phyloP scores from a whole-genome alignment of 1,140 invertebrate genomes.

The Bombus terrestris region DNA sequence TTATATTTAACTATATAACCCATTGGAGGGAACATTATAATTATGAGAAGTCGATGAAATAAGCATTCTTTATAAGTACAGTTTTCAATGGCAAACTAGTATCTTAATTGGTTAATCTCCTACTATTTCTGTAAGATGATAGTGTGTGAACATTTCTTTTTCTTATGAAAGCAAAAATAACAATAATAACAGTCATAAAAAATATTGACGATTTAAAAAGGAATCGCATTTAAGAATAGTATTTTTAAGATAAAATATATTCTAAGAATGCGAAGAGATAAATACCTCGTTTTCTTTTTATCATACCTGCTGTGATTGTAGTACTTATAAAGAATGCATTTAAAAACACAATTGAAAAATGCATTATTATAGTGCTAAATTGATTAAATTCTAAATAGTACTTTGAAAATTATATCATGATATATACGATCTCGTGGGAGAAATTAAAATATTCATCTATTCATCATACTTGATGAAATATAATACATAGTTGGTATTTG shows the following conservation, averaged over 20 bases:
- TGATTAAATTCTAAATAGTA: constrained; percentile 79
- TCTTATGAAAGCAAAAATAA: constrained; percentile 17
- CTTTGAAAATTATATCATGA: constrained; percentile 73
- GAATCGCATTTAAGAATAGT: constrained; percentile 12
- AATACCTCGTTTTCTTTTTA: constrained; percentile 3
- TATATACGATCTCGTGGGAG: constrained; percentile 60
- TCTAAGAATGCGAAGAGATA: constrained; percentile 9
- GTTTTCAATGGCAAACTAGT: constrained; percentile 16
- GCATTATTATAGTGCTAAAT: constrained; percentile 77
- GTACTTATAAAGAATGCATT: constrained; percentile 72
- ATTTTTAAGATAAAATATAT: constrained; percentile 38
- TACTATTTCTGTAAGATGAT: constrained; percentile 35
- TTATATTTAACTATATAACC: constrained; percentile 31
- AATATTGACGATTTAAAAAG: constrained; percentile 21
- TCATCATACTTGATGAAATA: constrained; percentile 47
- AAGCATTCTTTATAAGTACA: constrained; percentile 68
- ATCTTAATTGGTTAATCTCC: constrained; percentile 34
- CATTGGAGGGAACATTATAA: constrained; percentile 30
- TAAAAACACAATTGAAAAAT: constrained; percentile 76
- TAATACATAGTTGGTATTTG: constrained; percentile 46
- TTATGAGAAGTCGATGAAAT: constrained; percentile 41
- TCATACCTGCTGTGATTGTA: background rate
- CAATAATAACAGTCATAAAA: background rate
- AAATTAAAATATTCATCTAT: constrained; percentile 60
- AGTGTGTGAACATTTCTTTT: background rate